These are phyloP conservation scores for Drosophila nigricruria DNA, from an alignment of 2,888 invertebrate species.

Conservation along the genomic window DNA sequence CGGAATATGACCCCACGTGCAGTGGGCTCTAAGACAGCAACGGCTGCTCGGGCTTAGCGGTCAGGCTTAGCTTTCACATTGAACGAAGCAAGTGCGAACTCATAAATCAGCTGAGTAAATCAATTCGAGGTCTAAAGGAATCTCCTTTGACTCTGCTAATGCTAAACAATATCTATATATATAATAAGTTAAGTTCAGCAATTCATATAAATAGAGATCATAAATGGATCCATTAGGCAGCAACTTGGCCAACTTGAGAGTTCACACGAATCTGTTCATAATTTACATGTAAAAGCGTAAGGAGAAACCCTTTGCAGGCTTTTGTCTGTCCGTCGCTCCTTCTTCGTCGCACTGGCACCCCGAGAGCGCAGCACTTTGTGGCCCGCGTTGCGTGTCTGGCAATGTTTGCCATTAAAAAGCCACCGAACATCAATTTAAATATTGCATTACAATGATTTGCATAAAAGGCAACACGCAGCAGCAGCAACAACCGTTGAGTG, in stretches of 20 bases:
- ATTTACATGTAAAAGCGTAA: constrained; percentile 51
- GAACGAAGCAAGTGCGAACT: background rate
- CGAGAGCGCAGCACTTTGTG: constrained; percentile 43
- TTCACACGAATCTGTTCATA: constrained; percentile 44
- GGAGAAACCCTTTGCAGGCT: constrained; percentile 14
- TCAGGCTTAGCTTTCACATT: constrained; percentile 28
- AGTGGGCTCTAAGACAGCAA: background rate
- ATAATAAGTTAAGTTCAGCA: background rate
- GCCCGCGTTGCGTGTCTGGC: constrained; percentile 56
- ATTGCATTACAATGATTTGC: constrained; percentile 81
- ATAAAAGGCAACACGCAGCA: constrained; percentile 66
- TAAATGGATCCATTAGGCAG: constrained; percentile 12
- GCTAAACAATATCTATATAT: background rate
- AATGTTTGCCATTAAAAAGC: constrained; percentile 70
- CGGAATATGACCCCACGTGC: background rate
- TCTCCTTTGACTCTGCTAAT: background rate
- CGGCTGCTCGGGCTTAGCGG: constrained; percentile 19
- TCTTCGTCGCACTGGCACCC: constrained; percentile 26
- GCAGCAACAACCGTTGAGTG: constrained; percentile 29
- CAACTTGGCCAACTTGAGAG: constrained; percentile 13
- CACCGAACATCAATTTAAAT: constrained; percentile 79
- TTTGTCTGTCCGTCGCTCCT: background rate
- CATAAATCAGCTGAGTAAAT: background rate
- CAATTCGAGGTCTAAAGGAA: background rate
- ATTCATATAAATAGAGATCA: no score